These are phyloP conservation scores for Sinocyclocheilus grahami DNA, from an alignment of 2,113 vertebrate genomes.

Conservation along the genomic window DNA sequence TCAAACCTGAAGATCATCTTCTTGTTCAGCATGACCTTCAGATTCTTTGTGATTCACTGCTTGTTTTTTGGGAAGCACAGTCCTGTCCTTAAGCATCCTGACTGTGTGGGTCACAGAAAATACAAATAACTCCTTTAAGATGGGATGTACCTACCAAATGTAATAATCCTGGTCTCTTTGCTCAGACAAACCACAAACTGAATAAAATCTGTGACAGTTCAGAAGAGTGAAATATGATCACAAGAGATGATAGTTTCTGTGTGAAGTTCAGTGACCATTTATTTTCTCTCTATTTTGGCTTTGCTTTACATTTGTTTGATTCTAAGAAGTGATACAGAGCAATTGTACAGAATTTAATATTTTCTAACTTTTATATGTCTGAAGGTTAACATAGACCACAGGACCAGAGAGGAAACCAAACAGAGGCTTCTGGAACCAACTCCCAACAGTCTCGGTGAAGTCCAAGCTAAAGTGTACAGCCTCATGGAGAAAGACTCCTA, in stretches of 20 bases:
- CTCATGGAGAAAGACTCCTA: slow-evolving; percentile 99
- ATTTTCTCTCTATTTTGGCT: no score
- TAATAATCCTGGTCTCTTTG: no score
- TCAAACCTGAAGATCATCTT: slow-evolving; percentile 11
- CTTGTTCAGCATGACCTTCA: slow-evolving; percentile 21
- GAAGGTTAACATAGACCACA: slow-evolving; percentile 95
- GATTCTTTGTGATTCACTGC: slow-evolving; percentile 18
- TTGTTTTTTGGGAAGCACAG: background rate
- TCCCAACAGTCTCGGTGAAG: slow-evolving; percentile 86
- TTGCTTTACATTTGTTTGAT: background rate
- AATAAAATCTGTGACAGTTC: background rate
- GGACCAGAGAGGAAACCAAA: slow-evolving; percentile 89
- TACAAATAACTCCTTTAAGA: background rate
- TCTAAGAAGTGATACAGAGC: background rate
- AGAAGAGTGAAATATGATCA: background rate
- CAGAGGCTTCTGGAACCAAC: slow-evolving; percentile 88
- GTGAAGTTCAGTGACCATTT: background rate
- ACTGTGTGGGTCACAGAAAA: background rate
- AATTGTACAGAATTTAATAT: background rate
- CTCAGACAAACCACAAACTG: background rate
- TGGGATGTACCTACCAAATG: background rate
- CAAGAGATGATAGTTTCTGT: background rate
- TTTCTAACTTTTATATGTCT: slow-evolving; percentile 52
- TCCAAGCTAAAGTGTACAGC: slow-evolving; percentile 90
- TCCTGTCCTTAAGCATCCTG: background rate